These are phyloP conservation scores for Ochropacha duplaris DNA, from an alignment of 2,888 invertebrate genomes.

Conservation along the genomic window DNA sequence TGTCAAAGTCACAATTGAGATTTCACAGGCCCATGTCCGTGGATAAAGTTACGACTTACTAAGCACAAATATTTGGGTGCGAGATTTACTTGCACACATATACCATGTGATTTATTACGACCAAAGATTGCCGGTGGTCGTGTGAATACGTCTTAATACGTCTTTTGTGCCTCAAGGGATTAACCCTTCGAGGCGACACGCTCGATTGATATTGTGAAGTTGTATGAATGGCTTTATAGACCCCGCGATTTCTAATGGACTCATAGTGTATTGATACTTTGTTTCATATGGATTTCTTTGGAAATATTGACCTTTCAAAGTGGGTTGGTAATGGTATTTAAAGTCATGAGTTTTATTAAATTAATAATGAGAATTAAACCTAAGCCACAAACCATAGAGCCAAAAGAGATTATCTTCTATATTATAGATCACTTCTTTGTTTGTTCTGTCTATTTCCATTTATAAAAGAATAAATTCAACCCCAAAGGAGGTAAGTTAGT, in stretches of 20 bases:
- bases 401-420: too few species aligned
- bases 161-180: slow-evolving; percentile 39
- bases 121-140: slow-evolving; percentile 31
- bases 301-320: background rate
- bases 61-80: slow-evolving; percentile 30
- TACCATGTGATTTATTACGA: slow-evolving; percentile 39
- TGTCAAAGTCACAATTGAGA: slow-evolving; percentile 4
- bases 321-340: background rate
- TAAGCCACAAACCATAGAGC: too few species aligned
- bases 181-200: slow-evolving; percentile 33
- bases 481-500: too few species aligned
- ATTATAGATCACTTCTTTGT: too few species aligned
- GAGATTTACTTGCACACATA: slow-evolving; percentile 27
- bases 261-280: background rate
- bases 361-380: too few species aligned
- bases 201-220: slow-evolving; percentile 38
- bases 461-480: too few species aligned
- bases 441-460: too few species aligned
- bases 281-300: background rate
- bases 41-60: slow-evolving; percentile 5
- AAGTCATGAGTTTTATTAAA: too few species aligned
- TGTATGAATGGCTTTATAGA: slow-evolving; percentile 25
- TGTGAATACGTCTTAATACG: slow-evolving; percentile 50
- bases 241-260: slow-evolving; percentile 13
- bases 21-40: background rate